These are phyloP conservation scores for Miichthys miiuy DNA, from an alignment of 2,797 vertebrate species.

Conservation along the genomic window DNA sequence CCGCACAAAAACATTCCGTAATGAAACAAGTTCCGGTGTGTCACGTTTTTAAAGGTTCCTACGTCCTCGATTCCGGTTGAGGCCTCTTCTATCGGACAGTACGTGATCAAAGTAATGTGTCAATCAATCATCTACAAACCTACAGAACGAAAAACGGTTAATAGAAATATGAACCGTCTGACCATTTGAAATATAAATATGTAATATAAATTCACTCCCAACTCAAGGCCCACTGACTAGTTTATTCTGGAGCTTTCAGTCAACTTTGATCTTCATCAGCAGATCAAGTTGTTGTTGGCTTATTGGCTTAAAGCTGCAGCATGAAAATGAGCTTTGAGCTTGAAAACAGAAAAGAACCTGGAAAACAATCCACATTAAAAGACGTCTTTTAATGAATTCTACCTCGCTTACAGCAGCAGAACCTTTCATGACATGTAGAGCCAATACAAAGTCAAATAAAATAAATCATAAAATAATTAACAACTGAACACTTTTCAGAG, in stretches of 20 bases:
- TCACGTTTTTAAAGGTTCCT: slow-evolving; percentile 43
- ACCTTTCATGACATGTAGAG: too few relatives aligned
- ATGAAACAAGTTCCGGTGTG: slow-evolving; percentile 24
- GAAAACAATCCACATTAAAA: not conserved
- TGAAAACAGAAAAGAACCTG: not conserved
- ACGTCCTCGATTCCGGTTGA: not conserved
- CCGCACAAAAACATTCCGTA: slow-evolving; percentile 59
- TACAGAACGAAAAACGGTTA: too few relatives aligned
- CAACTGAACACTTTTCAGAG: too few relatives aligned
- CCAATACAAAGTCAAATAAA: too few relatives aligned
- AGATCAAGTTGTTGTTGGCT: not conserved
- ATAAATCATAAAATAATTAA: too few relatives aligned
- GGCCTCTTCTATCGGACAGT: too few relatives aligned
- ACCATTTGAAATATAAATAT: not conserved
- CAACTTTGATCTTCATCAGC: not conserved
- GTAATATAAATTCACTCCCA: not conserved
- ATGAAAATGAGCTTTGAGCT: too few relatives aligned
- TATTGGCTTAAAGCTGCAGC: not conserved
- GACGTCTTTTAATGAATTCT: not conserved
- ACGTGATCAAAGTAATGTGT: too few relatives aligned
- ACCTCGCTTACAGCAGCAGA: not conserved
- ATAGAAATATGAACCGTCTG: too few relatives aligned
- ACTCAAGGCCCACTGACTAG: not conserved
- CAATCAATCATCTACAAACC: too few relatives aligned
- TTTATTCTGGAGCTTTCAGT: not conserved